Evolutionary conservation across 2,113 vertebrate species (phyloP).

Genomic region (Manacus vitellinus): DNA sequence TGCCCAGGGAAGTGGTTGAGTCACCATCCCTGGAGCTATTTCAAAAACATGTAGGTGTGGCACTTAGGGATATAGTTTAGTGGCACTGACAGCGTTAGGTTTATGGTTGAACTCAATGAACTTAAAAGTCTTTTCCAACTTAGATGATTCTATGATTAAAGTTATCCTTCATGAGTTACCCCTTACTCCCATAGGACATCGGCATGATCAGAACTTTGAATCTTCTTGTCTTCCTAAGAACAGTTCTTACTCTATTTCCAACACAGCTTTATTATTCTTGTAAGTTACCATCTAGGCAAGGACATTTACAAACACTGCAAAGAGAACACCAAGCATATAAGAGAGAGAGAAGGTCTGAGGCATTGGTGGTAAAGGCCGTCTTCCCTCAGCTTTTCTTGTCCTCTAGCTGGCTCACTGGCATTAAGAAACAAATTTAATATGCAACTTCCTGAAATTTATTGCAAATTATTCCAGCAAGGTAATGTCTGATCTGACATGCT

Average conservation of each 20-base stretch:
- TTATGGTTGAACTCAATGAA: neutral
- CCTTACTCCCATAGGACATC: neutral
- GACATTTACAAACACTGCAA: neutral
- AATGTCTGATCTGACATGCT: neutral
- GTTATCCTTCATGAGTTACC: neutral
- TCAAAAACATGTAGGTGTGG: neutral
- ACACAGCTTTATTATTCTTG: neutral
- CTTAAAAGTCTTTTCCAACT: neutral
- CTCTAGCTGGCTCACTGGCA: neutral
- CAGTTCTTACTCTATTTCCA: neutral
- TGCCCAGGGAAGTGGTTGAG: neutral
- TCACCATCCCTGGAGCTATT: neutral
- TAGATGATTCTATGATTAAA: neutral
- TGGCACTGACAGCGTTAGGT: accelerated
- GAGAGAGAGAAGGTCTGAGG: neutral
- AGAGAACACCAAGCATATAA: neutral
- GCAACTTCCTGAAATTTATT: neutral
- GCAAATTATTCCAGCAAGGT: neutral
- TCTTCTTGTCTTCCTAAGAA: neutral
- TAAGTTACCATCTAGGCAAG: neutral
- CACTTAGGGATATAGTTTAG: neutral
- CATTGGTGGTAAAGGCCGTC: neutral
- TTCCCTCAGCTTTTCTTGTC: neutral
- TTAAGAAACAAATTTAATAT: neutral
- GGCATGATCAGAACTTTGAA: neutral